These are phyloP conservation scores for Panzeria rudis DNA, from an alignment of 2,888 invertebrate species.

Conservation along the genomic window DNA sequence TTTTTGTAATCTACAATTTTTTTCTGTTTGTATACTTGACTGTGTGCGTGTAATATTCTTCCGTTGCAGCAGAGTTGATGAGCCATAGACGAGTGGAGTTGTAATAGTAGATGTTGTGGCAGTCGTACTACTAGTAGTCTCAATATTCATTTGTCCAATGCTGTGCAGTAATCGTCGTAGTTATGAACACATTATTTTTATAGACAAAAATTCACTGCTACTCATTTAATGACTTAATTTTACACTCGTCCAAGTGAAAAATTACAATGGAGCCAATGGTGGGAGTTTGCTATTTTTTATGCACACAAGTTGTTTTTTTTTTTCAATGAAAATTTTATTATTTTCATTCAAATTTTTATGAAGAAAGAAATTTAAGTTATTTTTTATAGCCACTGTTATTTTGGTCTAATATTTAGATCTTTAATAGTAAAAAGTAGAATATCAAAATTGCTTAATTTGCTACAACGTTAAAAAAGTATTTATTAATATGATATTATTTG, in stretches of 20 bases:
- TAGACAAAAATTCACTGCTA: slow-evolving; percentile 74
- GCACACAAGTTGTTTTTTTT: slow-evolving; percentile 28
- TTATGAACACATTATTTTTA: slow-evolving; percentile 71
- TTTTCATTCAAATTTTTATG: slow-evolving; percentile 39
- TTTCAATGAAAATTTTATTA: slow-evolving; percentile 28
- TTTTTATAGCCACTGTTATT: slow-evolving; percentile 6
- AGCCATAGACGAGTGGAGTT: slow-evolving; percentile 45
- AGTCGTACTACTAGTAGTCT: slow-evolving; percentile 12
- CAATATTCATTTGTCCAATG: slow-evolving; percentile 48
- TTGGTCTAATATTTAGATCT: not conserved
- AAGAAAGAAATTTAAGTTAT: slow-evolving; percentile 27
- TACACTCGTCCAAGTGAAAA: slow-evolving; percentile 83
- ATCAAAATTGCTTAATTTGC: too few species aligned
- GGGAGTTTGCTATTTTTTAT: slow-evolving; percentile 61
- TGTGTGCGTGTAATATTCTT: slow-evolving; percentile 13
- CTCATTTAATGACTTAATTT: slow-evolving; percentile 83
- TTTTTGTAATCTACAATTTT: slow-evolving; percentile 28
- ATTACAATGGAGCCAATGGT: slow-evolving; percentile 79
- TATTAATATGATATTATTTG: too few species aligned
- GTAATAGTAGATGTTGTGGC: slow-evolving; percentile 24
- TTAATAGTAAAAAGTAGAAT: too few species aligned
- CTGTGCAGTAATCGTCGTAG: slow-evolving; percentile 47
- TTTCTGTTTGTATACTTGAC: not conserved
- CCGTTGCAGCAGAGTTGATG: slow-evolving; percentile 47
- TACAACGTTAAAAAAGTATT: not conserved